A percentile compares a stretch with the other conserved stretches of the same genome.
These are phyloP conservation scores for Amphiprion percula DNA, from an alignment of 2,113 vertebrate genomes.

Conservation along the genomic window DNA sequence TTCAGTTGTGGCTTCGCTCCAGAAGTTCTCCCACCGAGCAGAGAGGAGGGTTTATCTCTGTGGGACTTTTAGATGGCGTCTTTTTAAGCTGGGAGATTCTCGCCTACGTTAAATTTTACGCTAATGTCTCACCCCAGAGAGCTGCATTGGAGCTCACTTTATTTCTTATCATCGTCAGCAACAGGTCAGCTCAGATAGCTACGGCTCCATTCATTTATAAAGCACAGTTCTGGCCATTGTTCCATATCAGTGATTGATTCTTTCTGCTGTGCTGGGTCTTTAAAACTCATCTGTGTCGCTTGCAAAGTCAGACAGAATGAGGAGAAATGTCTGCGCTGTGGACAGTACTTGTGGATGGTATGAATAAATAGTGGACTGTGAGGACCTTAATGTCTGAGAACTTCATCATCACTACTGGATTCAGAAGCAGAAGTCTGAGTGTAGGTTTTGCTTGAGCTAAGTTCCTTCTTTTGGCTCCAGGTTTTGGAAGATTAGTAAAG, in stretches of 20 bases:
- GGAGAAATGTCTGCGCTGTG: background rate
- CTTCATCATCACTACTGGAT: slow-evolving; percentile 4
- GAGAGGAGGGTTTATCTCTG: slow-evolving; percentile 1
- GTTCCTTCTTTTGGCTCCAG: too few species aligned
- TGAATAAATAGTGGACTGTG: slow-evolving; percentile 16
- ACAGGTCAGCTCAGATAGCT: slow-evolving; percentile 62
- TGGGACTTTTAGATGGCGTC: slow-evolving; percentile 27
- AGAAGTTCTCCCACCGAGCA: slow-evolving; percentile 1
- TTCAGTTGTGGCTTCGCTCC: background rate
- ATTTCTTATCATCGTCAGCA: slow-evolving; percentile 56
- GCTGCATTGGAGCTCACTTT: slow-evolving; percentile 44
- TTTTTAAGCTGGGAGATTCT: slow-evolving; percentile 27
- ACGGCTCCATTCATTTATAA: slow-evolving; percentile 42
- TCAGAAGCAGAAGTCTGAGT: too few species aligned
- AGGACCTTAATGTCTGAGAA: slow-evolving; percentile 10
- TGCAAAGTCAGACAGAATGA: slow-evolving; percentile 38
- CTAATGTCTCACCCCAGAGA: slow-evolving; percentile 21
- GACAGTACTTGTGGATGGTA: background rate
- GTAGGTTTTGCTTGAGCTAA: too few species aligned
- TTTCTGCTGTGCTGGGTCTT: slow-evolving; percentile 50
- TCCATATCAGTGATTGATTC: slow-evolving; percentile 52
- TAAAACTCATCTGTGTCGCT: slow-evolving; percentile 46
- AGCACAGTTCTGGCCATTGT: slow-evolving; percentile 41
- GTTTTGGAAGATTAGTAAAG: too few species aligned
- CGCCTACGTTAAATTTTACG: slow-evolving; percentile 35